Percentiles rank a stretch among this genome's conserved stretches.
Conservation (phyloP, 2,113 vertebrate genomes). For the Coptodon rendalli region DNA sequence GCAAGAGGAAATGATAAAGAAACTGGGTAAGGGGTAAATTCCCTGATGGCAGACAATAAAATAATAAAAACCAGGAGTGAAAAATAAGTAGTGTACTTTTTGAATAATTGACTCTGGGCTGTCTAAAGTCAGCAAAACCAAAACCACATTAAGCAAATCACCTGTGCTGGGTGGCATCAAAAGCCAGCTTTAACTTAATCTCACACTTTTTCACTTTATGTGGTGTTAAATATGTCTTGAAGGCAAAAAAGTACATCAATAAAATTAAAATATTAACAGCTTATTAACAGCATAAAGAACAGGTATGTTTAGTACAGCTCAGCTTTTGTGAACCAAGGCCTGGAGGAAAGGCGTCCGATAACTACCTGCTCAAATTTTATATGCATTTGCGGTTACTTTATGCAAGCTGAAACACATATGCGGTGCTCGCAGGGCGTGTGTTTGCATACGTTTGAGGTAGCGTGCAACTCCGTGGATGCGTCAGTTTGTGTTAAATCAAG, state of each 20-base stretch:
- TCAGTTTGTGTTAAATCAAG: background rate
- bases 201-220: background rate
- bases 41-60: background rate
- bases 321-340: background rate
- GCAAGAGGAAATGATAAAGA: background rate
- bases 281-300: background rate
- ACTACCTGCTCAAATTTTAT: background rate
- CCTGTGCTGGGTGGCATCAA: background rate
- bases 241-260: background rate
- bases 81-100: background rate
- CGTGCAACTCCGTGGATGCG: background rate
- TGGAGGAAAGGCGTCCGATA: background rate
- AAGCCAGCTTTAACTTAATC: background rate
- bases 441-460: background rate
- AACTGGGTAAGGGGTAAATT: background rate
- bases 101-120: background rate
- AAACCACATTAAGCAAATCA: background rate
- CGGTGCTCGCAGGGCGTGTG: background rate
- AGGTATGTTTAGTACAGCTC: background rate
- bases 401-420: background rate
- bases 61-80: background rate
- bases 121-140: background rate
- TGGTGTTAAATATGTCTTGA: background rate
- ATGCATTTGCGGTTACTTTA: background rate
- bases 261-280: background rate